Conservation (phyloP, 2,797 vertebrate genomes). For the Todus mexicanus region DNA sequence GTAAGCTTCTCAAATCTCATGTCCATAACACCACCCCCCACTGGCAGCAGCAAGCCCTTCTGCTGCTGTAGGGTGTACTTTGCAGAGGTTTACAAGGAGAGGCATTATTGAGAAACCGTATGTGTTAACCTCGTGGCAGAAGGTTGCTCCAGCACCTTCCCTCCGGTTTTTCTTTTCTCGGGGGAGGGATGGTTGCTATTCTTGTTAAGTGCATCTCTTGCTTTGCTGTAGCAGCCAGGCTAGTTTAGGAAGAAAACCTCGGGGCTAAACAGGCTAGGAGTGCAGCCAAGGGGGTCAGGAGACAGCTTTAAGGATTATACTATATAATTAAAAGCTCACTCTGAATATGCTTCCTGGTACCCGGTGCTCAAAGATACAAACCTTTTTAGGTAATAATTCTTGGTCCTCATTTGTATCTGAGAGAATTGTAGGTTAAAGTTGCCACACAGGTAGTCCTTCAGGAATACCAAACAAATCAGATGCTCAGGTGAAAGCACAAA, state of each 20-base stretch:
- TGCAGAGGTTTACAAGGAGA: constrained; percentile 61
- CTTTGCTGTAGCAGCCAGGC: background rate
- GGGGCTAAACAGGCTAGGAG: constrained; percentile 23
- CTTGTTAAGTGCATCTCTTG: background rate
- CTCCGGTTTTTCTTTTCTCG: constrained; percentile 58
- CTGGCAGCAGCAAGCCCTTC: constrained; percentile 72
- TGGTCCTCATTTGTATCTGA: constrained; percentile 19
- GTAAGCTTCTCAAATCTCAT: constrained; percentile 75
- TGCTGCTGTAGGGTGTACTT: constrained; percentile 49
- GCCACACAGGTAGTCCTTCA: constrained; percentile 29
- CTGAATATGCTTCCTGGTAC: constrained; percentile 32
- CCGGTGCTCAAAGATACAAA: constrained; percentile 5
- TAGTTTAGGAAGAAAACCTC: background rate
- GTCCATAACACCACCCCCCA: constrained; percentile 72
- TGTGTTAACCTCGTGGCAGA: constrained; percentile 64
- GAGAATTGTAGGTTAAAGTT: constrained; percentile 27
- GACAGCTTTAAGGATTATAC: constrained; percentile 30
- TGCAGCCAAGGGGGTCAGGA: constrained; percentile 43
- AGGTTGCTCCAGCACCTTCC: constrained; percentile 65
- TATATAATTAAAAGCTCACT: constrained; percentile 50
- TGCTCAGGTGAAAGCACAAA: background rate
- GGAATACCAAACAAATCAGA: background rate
- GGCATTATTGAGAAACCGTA: constrained; percentile 57
- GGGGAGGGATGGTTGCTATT: constrained; percentile 28
- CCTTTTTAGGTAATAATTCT: constrained; percentile 39